These are phyloP conservation scores for Acanthornis magna DNA, from an alignment of 2,797 vertebrate species.

Conservation along the genomic window DNA sequence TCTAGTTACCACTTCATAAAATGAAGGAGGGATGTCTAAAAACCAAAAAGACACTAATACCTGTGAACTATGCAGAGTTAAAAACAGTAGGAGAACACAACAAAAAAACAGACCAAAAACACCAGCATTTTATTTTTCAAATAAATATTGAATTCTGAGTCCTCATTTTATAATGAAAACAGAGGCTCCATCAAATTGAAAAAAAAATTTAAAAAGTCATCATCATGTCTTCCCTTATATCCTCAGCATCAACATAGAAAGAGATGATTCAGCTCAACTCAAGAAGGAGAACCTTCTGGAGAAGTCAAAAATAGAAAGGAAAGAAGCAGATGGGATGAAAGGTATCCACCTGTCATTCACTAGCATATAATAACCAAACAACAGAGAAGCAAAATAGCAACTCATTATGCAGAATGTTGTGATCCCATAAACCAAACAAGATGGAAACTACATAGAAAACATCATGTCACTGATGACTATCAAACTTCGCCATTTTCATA, in stretches of 20 bases:
- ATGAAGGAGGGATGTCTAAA: background rate
- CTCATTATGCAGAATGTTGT: background rate
- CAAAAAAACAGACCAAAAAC: background rate
- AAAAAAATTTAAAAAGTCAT: background rate
- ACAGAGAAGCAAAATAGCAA: background rate
- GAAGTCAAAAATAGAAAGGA: background rate
- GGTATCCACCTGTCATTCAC: background rate
- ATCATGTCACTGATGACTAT: background rate
- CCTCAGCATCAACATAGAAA: background rate
- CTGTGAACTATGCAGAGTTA: background rate
- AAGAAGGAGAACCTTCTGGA: background rate
- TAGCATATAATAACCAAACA: background rate
- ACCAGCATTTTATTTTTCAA: background rate
- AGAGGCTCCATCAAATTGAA: background rate
- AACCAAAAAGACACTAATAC: background rate
- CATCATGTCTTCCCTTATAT: background rate
- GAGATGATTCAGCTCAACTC: background rate
- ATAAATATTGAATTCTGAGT: background rate
- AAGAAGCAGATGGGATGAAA: background rate
- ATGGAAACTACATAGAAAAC: background rate
- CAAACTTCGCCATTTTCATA: background rate
- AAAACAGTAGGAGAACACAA: background rate
- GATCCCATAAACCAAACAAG: background rate
- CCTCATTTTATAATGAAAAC: background rate
- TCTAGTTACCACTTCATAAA: background rate